A percentile compares a stretch with the other conserved stretches of the same genome.
These are phyloP conservation scores for Drosophila parabipectinata DNA, from an alignment of 1,140 invertebrate genomes.

Conservation along the genomic window DNA sequence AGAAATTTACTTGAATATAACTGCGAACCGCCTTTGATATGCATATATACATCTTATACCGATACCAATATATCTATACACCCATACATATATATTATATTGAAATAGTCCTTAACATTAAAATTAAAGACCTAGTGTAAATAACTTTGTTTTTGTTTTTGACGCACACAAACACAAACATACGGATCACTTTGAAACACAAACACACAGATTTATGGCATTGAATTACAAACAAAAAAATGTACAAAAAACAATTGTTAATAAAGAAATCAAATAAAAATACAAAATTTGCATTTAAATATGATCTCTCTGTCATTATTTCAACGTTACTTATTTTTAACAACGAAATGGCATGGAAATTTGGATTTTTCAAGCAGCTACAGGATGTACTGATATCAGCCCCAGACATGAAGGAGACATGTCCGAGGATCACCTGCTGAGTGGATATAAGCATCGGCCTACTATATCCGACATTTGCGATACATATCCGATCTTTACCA, in stretches of 20 bases:
- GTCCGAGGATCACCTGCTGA: no score
- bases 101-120: conserved; percentile 72
- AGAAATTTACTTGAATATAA: conserved; percentile 69
- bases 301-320: conserved; percentile 3
- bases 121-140: conserved; percentile 61
- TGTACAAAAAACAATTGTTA: conserved; percentile 77
- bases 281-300: conserved; percentile 62
- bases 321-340: neutral
- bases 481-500: no score
- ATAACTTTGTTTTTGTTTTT: conserved; percentile 79
- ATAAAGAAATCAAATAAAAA: conserved; percentile 68
- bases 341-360: no score
- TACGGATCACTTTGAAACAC: conserved; percentile 38
- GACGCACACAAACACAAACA: conserved; percentile 55
- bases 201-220: conserved; percentile 58
- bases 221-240: conserved; percentile 74
- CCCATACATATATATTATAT: conserved; percentile 43
- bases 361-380: no score
- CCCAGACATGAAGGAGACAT: no score
- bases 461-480: no score
- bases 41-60: conserved; percentile 61
- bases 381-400: no score
- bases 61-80: conserved; percentile 43
- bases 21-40: conserved; percentile 77
- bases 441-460: no score